A percentile compares a stretch with the other conserved stretches of the same genome.
These are phyloP conservation scores for Poeciliopsis gracilis DNA, from an alignment of 2,797 vertebrate species.

Conservation along the genomic window DNA sequence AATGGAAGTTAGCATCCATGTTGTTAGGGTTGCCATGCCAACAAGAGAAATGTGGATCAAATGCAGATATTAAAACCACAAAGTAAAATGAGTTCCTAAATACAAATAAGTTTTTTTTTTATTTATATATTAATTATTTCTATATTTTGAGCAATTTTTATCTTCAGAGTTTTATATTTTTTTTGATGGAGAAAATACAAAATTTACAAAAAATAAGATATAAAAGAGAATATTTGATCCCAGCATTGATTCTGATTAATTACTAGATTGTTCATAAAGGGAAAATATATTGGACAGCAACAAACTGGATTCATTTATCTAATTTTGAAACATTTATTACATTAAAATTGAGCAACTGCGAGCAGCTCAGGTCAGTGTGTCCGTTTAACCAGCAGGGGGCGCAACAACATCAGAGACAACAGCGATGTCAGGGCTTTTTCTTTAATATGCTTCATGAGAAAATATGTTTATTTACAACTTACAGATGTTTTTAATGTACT, in stretches of 20 bases:
- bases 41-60: not conserved
- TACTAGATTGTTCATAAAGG: not conserved
- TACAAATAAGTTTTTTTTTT: too few species aligned
- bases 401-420: constrained; percentile 41
- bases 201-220: not conserved
- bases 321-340: not conserved
- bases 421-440: not conserved
- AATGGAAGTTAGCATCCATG: not conserved
- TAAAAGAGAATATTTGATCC: not conserved
- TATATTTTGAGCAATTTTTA: not conserved
- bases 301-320: not conserved
- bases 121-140: not conserved
- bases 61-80: not conserved
- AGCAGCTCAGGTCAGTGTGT: not conserved
- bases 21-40: not conserved
- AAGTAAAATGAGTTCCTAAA: not conserved
- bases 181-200: not conserved
- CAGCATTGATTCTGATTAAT: not conserved
- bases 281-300: not conserved
- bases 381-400: constrained; percentile 58
- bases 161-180: not conserved
- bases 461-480: too few species aligned
- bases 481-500: too few species aligned
- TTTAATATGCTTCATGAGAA: not conserved
- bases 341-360: not conserved